Percentiles rank a stretch among this genome's conserved stretches.
Evolutionary conservation across 2,113 vertebrate genomes (phyloP).

Genomic region (Thunnus thynnus): DNA sequence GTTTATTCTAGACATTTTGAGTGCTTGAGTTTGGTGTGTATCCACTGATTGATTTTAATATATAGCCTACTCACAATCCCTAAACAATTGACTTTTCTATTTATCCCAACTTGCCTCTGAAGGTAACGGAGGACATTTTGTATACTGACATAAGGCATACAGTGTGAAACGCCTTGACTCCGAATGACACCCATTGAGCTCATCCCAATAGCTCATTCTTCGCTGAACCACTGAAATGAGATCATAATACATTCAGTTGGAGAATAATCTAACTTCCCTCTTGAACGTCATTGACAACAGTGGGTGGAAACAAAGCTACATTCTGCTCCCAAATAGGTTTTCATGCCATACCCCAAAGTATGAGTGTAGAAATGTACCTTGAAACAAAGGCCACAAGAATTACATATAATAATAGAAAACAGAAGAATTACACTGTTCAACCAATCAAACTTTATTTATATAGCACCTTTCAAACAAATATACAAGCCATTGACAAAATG

Average conservation of each 20-base stretch:
- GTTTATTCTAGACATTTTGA: no score
- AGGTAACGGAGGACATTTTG: background rate
- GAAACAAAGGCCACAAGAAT: background rate
- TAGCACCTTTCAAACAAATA: no score
- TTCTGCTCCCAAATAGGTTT: background rate
- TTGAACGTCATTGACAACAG: background rate
- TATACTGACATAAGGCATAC: background rate
- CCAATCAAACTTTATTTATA: no score
- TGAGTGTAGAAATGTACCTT: background rate
- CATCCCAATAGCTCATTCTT: constrained; percentile 29
- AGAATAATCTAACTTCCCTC: constrained; percentile 17
- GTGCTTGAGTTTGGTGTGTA: background rate
- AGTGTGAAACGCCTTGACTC: background rate
- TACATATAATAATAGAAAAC: background rate
- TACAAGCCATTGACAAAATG: no score
- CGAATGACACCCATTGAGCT: constrained; percentile 6
- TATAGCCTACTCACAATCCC: background rate
- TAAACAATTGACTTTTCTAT: background rate
- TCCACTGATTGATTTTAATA: background rate
- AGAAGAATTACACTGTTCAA: background rate
- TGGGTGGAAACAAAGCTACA: background rate
- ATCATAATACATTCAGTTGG: constrained; percentile 12
- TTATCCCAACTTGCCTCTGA: background rate
- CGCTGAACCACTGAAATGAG: constrained; percentile 28
- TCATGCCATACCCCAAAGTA: background rate